Percentiles rank a stretch among this genome's conserved stretches.
Evolutionary conservation across 2,888 invertebrate genomes (phyloP).

Genomic region (Dasysyrphus albostriatus): DNA sequence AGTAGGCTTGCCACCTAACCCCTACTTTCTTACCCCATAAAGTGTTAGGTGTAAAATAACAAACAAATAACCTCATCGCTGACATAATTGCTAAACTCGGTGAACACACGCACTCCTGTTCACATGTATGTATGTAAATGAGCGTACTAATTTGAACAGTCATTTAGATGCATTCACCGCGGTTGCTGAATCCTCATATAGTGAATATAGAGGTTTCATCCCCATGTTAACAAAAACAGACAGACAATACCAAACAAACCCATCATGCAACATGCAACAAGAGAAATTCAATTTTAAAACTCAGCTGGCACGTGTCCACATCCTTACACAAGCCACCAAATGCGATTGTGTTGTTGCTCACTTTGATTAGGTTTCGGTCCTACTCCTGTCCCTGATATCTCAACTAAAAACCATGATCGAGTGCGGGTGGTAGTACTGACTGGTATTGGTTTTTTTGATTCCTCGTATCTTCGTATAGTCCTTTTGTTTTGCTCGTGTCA

Average conservation of each 20-base stretch:
- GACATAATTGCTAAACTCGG: slow-evolving; percentile 64
- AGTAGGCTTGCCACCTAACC: slow-evolving; percentile 26
- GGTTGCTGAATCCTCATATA: slow-evolving; percentile 22
- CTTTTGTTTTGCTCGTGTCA: slow-evolving; percentile 54
- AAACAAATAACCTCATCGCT: slow-evolving; percentile 65
- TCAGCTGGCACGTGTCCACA: slow-evolving; percentile 83
- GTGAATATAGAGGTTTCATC: slow-evolving; percentile 44
- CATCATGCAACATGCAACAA: slow-evolving; percentile 56
- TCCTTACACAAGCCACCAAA: slow-evolving; percentile 77
- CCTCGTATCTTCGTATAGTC: slow-evolving; percentile 30
- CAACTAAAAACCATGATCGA: slow-evolving; percentile 47
- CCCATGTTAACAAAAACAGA: slow-evolving; percentile 41
- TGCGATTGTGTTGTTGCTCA: slow-evolving; percentile 74
- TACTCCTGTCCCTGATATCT: not conserved
- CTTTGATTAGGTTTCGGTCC: slow-evolving; percentile 16
- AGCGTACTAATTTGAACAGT: slow-evolving; percentile 69
- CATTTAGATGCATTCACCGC: slow-evolving; percentile 65
- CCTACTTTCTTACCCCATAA: not conserved
- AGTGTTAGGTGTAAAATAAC: slow-evolving; percentile 71
- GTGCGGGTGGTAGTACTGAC: slow-evolving; percentile 53
- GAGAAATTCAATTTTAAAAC: slow-evolving; percentile 84
- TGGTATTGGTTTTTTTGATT: slow-evolving; percentile 38
- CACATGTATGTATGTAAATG: slow-evolving; percentile 61
- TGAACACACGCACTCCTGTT: slow-evolving; percentile 44
- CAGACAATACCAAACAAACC: slow-evolving; percentile 32